phyloP scores from a whole-genome alignment of 1,140 invertebrate genomes.

The Anagrus nilaparvatae region DNA sequence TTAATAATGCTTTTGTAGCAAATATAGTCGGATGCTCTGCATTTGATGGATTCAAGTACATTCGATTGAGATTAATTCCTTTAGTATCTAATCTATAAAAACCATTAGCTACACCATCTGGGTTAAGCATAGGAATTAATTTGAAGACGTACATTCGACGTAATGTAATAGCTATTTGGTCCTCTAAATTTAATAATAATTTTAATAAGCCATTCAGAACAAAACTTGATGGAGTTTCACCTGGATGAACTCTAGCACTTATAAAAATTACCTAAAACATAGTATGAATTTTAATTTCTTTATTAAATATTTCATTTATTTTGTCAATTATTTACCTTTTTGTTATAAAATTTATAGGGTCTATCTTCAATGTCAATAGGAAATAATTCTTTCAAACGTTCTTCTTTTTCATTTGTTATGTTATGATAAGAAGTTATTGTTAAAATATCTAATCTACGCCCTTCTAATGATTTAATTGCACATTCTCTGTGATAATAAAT shows the following conservation, averaged over 20 bases:
- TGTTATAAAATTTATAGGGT: conserved; percentile 62
- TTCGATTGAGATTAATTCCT: conserved; percentile 82
- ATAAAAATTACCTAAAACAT: conserved; percentile 64
- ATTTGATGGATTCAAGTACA: conserved; percentile 68
- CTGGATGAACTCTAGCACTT: conserved; percentile 84
- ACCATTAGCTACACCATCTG: conserved; percentile 81
- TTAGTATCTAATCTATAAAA: conserved; percentile 83
- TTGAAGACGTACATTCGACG: conserved; percentile 81
- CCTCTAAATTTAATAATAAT: conserved; percentile 61
- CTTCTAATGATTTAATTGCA: conserved; percentile 72
- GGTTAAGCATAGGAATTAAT: conserved; percentile 86
- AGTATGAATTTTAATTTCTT: background rate
- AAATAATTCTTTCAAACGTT: conserved; percentile 65
- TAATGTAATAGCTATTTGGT: conserved; percentile 60
- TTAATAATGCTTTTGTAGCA: conserved; percentile 66
- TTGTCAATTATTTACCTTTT: conserved; percentile 49
- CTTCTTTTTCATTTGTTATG: conserved; percentile 60
- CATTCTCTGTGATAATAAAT: conserved; percentile 83
- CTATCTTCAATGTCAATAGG: conserved; percentile 54
- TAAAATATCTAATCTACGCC: conserved; percentile 71
- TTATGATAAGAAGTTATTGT: conserved; percentile 80
- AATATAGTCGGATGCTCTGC: conserved; percentile 73
- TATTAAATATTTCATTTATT: background rate
- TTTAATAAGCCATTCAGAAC: conserved; percentile 87
- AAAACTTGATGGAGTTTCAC: conserved; percentile 89